Evolutionary conservation across 2,888 invertebrate genomes (phyloP).

Genomic region (Protodeltote pygarga): DNA sequence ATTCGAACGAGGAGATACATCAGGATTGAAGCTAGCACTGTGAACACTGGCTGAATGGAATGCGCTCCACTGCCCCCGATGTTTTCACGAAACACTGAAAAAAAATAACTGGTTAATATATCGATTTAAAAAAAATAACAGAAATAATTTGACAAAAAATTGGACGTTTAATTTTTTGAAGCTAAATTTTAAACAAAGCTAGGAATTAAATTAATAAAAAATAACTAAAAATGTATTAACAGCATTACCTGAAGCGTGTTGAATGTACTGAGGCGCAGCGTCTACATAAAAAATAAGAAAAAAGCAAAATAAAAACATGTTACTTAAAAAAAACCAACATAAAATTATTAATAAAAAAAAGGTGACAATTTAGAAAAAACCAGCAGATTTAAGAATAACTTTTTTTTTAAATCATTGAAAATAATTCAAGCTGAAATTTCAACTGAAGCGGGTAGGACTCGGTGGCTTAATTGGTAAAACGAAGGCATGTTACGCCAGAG

Average conservation of each 20-base stretch:
- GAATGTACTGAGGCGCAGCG: slow-evolving; percentile 70
- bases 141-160: background rate
- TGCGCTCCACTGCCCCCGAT: slow-evolving; percentile 54
- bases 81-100: slow-evolving; percentile 67
- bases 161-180: background rate
- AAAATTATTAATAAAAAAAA: slow-evolving; percentile 17
- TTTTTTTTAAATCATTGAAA: background rate
- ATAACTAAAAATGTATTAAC: slow-evolving; percentile 26
- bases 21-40: slow-evolving; percentile 61
- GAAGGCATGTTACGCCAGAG: no score
- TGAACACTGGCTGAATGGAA: slow-evolving; percentile 58
- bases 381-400: slow-evolving; percentile 5
- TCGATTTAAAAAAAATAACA: background rate
- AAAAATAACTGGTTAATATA: slow-evolving; percentile 22
- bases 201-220: slow-evolving; percentile 20
- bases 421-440: background rate
- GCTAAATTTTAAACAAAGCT: slow-evolving; percentile 13
- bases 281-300: slow-evolving; percentile 63
- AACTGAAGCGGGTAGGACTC: no score
- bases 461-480: no score
- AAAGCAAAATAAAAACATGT: slow-evolving; percentile 59
- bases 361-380: slow-evolving; percentile 4
- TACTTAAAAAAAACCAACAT: slow-evolving; percentile 22
- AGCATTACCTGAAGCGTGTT: slow-evolving; percentile 78
- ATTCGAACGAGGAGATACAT: slow-evolving; percentile 80